Evolutionary conservation across 2,797 vertebrate genomes (phyloP).

Genomic region (Gastrophryne carolinensis): DNA sequence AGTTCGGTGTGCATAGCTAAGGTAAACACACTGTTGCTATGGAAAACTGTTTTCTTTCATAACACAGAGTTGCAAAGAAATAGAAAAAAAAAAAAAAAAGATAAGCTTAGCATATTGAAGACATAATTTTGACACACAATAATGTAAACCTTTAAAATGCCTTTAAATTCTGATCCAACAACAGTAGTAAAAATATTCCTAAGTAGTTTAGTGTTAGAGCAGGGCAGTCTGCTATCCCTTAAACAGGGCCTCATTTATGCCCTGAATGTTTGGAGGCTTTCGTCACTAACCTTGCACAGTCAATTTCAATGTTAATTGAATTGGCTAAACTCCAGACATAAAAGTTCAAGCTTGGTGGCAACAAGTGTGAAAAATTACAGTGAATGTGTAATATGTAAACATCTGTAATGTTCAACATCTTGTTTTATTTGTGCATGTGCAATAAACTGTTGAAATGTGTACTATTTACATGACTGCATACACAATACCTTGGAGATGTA

Average conservation of each 20-base stretch:
- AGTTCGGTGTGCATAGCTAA: no score
- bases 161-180: no score
- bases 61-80: no score
- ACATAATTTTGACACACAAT: no score
- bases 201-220: no score
- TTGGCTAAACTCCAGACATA: neutral
- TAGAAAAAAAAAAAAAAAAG: no score
- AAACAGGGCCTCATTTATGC: neutral
- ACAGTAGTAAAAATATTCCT: no score
- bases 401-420: neutral
- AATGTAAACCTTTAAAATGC: no score
- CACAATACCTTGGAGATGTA: conserved; percentile 69
- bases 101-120: no score
- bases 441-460: conserved; percentile 46
- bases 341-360: neutral
- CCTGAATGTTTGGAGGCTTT: neutral
- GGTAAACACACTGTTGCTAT: no score
- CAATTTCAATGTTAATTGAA: neutral
- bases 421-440: neutral
- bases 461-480: neutral
- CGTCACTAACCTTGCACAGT: neutral
- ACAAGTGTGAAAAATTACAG: neutral
- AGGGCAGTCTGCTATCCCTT: no score
- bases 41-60: no score
- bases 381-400: neutral